Evolutionary conservation across 2,888 invertebrate species (phyloP), one percentile per base, ranked within the genome.

Genomic region (Orthosia gracilis): DNA sequence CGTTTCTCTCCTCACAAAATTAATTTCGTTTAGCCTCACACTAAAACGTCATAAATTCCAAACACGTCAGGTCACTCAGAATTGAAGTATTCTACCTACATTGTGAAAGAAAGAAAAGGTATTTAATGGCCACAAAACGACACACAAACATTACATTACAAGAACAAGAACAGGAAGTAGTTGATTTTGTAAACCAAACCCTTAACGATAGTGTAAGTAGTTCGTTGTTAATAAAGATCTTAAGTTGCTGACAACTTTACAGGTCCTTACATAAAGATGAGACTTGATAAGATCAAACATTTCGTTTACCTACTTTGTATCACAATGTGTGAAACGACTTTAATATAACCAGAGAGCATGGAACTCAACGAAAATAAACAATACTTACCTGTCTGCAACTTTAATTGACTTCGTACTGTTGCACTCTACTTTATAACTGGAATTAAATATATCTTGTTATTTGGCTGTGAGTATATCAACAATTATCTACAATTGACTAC

Each of bases 341-440:
- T 76, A 72, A 69, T 79, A 83, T 80, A 83, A 79, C 59, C 67
- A 68, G 80, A 80, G 75, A 65, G 70, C 80, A 75, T 69, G 58
- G 59, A 80, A 80, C 68, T 70, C 69, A 21, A 75, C 75, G 54
- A 73, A 82, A 84, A 76, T 80, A 82, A 75, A 80, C 69, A 67
- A 65, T 65, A 68, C 55, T 31, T 68, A 68, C 59, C 21, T 26
- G 69, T 67, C 69, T 68, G 55, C 54, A 66, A 55, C 63, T 78
- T 72, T 69, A 80, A 82, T 79, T 64, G 69, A 69, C 57, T 78
- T 21, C 26, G 58, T 82, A 82, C 17, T 57, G 54, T 58, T 66
- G 65, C 69, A 69, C 49, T 69, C 57, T 76, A 21, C 45, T 69
- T 52, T 57, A 50, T 54, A 23, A 26, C 59, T 62, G 40, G 58